Percentiles rank a stretch among this genome's conserved stretches.
Conservation (phyloP, 2,888 invertebrate genomes). For the Zele albiditarsus region DNA sequence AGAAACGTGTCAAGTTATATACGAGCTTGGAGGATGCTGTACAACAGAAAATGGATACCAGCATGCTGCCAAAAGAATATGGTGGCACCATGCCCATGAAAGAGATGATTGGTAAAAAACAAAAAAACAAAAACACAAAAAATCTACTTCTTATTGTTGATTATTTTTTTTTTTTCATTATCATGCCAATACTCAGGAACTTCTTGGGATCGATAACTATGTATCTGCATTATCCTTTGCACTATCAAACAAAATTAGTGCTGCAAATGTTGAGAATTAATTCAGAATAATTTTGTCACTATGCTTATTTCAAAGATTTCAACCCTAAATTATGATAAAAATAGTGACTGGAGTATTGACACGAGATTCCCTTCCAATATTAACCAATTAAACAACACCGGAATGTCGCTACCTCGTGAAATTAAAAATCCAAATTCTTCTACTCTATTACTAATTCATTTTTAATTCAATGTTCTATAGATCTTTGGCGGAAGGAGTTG, state of each 20-base stretch:
- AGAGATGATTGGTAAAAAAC: constrained; percentile 84
- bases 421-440: not conserved
- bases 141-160: constrained; percentile 1
- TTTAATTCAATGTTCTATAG: constrained; percentile 57
- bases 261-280: no score
- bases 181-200: no score
- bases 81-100: constrained; percentile 88
- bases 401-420: not conserved
- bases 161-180: no score
- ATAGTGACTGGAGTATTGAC: no score
- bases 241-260: no score
- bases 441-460: not conserved
- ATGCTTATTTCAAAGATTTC: no score
- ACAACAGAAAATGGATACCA: constrained; percentile 76
- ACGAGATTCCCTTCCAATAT: not conserved
- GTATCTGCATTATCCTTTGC: no score
- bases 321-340: no score
- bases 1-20: constrained; percentile 80
- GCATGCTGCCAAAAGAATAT: constrained; percentile 85
- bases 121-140: not conserved
- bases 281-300: no score
- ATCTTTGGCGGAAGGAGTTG: constrained; percentile 82
- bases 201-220: no score
- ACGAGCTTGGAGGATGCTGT: constrained; percentile 77
- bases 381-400: not conserved